Conservation (phyloP, 2,113 vertebrate genomes). For the Quiscalus mexicanus region DNA sequence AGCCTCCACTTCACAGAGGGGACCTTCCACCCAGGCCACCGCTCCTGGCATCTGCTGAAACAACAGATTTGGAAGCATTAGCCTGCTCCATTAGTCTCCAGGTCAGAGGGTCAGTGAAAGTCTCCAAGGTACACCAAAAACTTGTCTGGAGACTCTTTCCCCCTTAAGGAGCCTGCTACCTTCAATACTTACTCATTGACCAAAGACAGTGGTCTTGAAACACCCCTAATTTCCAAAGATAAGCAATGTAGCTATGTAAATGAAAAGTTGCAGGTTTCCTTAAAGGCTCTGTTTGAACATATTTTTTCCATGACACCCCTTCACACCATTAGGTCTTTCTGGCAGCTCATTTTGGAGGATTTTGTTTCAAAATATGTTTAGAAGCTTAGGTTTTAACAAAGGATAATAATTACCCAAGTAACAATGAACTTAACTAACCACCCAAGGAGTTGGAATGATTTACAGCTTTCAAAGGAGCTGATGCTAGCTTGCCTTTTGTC, state of each 20-base stretch:
- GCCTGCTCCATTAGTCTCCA: neutral
- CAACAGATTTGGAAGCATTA: neutral
- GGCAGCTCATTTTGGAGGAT: conserved; percentile 1
- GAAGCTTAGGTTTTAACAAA: conserved; percentile 42
- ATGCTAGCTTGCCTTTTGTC: conserved; percentile 57
- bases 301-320: neutral
- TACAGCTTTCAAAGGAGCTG: conserved; percentile 51
- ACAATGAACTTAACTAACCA: conserved; percentile 51
- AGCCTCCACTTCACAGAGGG: neutral
- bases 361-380: conserved; percentile 48
- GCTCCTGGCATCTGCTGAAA: neutral
- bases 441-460: conserved; percentile 34
- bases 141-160: neutral
- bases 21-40: neutral
- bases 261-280: neutral
- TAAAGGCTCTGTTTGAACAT: neutral
- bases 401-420: conserved; percentile 40
- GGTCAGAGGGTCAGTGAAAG: neutral
- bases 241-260: neutral
- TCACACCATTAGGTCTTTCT: conserved; percentile 15
- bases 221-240: neutral
- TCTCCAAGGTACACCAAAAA: neutral
- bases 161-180: neutral
- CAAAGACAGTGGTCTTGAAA: neutral
- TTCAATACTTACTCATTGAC: neutral